Evolutionary conservation across 2,113 vertebrate species (phyloP).

Genomic region (Channa argus): DNA sequence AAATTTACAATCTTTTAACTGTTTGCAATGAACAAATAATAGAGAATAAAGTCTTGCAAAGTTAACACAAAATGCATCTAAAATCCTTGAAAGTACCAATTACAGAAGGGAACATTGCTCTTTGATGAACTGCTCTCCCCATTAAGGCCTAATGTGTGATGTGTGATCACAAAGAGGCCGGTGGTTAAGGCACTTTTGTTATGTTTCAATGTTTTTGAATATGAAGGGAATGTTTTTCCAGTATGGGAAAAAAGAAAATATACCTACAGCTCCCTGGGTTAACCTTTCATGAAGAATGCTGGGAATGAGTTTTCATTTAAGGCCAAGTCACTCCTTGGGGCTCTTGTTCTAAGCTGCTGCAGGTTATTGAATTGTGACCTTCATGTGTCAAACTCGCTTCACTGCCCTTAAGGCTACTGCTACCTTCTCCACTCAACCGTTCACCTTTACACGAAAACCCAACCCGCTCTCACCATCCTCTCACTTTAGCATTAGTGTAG

Average conservation of each 20-base stretch:
- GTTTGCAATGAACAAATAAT: no score
- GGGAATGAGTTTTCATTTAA: background rate
- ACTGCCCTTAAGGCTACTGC: constrained; percentile 33
- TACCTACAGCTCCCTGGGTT: background rate
- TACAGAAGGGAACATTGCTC: background rate
- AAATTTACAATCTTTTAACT: no score
- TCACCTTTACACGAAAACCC: constrained; percentile 46
- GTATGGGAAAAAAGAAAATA: constrained; percentile 2
- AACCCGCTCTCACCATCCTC: constrained; percentile 11
- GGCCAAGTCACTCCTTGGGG: background rate
- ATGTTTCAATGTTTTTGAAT: no score
- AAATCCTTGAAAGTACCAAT: background rate
- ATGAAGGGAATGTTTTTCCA: background rate
- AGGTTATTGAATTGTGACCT: constrained; percentile 44
- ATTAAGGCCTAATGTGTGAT: background rate
- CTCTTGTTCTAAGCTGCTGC: constrained; percentile 20
- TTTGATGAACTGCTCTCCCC: background rate
- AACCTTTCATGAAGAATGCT: background rate
- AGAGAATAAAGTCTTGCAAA: no score
- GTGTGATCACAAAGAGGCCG: background rate
- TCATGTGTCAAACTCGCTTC: constrained; percentile 37
- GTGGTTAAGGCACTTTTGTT: no score
- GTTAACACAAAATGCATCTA: background rate
- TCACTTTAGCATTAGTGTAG: background rate
- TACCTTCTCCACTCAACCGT: constrained; percentile 47